Evolutionary conservation across 2,113 vertebrate species (phyloP).

Genomic region (Alethe diademata): DNA sequence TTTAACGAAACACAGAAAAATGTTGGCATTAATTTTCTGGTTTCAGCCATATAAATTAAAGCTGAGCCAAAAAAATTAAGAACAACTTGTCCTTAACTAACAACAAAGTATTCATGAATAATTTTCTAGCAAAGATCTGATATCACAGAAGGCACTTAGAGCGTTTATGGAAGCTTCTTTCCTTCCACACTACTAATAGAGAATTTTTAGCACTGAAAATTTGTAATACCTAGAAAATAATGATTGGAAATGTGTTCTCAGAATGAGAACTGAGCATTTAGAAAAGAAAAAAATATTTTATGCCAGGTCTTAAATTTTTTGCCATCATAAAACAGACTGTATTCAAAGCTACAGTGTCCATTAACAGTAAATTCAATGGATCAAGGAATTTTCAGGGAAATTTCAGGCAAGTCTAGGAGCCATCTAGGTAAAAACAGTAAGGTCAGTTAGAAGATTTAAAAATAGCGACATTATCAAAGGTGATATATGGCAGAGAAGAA

Average conservation of each 20-base stretch:
- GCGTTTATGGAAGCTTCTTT: not conserved
- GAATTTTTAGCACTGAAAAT: not conserved
- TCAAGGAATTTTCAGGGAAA: not conserved
- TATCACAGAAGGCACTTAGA: not conserved
- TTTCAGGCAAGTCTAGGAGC: not conserved
- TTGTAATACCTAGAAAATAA: not conserved
- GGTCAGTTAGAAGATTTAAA: not conserved
- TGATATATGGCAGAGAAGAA: not conserved
- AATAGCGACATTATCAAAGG: fast-evolving
- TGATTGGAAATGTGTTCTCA: not conserved
- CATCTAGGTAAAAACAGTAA: not conserved
- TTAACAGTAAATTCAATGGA: not conserved
- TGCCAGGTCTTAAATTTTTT: not conserved
- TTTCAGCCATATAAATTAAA: conserved; percentile 41
- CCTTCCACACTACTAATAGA: not conserved
- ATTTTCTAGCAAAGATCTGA: not conserved
- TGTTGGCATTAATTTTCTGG: conserved; percentile 30
- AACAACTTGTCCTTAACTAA: conserved; percentile 25
- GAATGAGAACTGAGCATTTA: not conserved
- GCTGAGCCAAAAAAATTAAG: conserved; percentile 29
- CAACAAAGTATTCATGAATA: conserved; percentile 30
- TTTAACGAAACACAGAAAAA: conserved; percentile 21
- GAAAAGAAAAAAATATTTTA: not conserved
- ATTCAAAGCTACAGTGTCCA: not conserved
- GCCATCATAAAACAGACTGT: not conserved